Evolutionary conservation across 2,797 vertebrate genomes (phyloP).

Genomic region (Centroberyx gerrardi): DNA sequence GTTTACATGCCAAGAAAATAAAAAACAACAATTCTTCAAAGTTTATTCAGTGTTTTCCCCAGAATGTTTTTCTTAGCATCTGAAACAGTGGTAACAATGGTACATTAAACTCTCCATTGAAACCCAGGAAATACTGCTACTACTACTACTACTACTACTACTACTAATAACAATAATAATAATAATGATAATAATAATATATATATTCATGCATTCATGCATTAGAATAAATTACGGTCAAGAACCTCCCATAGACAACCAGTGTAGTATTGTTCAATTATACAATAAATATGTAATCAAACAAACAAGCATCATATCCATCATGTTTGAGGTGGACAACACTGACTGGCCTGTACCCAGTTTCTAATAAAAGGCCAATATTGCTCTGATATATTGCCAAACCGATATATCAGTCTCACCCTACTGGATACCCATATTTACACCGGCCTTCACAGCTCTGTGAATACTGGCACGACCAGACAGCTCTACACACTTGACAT

Average conservation of each 20-base stretch:
- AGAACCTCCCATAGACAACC: background rate
- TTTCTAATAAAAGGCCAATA: too few species aligned
- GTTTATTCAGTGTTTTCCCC: background rate
- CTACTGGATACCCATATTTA: constrained; percentile 23
- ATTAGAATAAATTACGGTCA: too few species aligned
- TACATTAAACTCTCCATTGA: too few species aligned
- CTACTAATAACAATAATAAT: background rate
- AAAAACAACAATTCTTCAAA: background rate
- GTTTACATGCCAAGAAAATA: constrained; percentile 1
- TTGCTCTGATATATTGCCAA: background rate
- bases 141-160: background rate
- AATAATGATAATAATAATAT: background rate
- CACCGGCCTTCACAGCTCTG: constrained; percentile 40
- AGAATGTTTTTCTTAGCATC: too few species aligned
- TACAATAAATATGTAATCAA: background rate
- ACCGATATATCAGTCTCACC: constrained; percentile 47
- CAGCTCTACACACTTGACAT: constrained; percentile 18
- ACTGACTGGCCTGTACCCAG: background rate
- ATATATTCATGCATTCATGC: constrained; percentile 1
- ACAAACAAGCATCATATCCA: background rate
- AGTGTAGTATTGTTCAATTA: too few species aligned
- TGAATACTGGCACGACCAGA: constrained; percentile 23
- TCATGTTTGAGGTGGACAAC: background rate
- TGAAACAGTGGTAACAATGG: too few species aligned
- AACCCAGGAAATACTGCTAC: too few species aligned